Evolutionary conservation across 2,888 invertebrate species (phyloP), one percentile per base, ranked within the genome.

Genomic region (Conchocele bisecta): DNA sequence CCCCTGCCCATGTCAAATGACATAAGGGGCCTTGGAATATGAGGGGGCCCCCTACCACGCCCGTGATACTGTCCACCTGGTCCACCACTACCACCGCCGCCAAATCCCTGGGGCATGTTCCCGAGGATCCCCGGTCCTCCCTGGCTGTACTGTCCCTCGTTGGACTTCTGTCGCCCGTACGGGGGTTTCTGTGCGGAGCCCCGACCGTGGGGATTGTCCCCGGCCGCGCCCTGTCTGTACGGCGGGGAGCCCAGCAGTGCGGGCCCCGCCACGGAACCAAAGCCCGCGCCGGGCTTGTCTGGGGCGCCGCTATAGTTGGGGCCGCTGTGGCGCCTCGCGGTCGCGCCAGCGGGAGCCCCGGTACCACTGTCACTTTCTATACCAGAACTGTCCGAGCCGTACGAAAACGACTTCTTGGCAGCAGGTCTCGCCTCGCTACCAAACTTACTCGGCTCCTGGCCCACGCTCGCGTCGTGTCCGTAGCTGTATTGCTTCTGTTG

Each of bases 1-100:
- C 69, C 63, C 26, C 65, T 39, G 15, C 53, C 39, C 31, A 57
- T 13, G 44, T 72, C 74, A 56, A 75, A 64, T 24, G 69, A 72
- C 75, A 75, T 75, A 7, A 75, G 44, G 15, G 68, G 74, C 46
- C 76, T 63, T 20, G 72, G 67, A 26, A 48, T 28, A 9, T 41
- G 39, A 51, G 65, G 31, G 20, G 59, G 41, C 9, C 66, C 54
- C 48, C 60, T 65, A 41, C 78, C 42, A 33, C 50, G 46, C 17
- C 70, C 67, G 51, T 68, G 50, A 24, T 53, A 37, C 59, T 54
- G 29, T 46, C 68, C 54, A 59, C 54, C n/a, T n/a, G n/a, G n/a
- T n/a, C n/a, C n/a, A n/a, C n/a, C n/a, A n/a, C n/a, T n/a, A n/a
- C n/a, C 58, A 39, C 72, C 51, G 22, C 64, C 56, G 15, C 33